Evolutionary conservation across 2,797 vertebrate genomes (phyloP).

Genomic region (Zenarchopterus dispar): DNA sequence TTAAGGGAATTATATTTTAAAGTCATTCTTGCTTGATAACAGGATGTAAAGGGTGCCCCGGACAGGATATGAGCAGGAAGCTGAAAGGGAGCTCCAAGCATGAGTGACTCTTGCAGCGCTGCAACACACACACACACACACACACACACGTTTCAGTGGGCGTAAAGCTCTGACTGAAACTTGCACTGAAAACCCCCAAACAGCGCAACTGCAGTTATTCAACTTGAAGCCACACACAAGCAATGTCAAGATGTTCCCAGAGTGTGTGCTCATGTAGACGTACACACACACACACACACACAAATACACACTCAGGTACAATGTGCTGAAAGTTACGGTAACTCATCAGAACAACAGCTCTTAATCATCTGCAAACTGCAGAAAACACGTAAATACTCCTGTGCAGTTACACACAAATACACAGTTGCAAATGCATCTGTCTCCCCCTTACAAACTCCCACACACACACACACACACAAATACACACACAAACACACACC

Average conservation of each 20-base stretch:
- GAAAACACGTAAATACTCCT: not conserved
- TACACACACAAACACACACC: slow-evolving; percentile 34
- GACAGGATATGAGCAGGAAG: slow-evolving; percentile 70
- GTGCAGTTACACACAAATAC: too few relatives aligned
- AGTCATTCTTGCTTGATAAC: slow-evolving; percentile 6
- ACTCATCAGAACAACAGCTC: not conserved
- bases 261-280: not conserved
- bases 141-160: slow-evolving; percentile 36
- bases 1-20: not conserved
- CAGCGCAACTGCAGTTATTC: slow-evolving; percentile 37
- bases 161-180: slow-evolving; percentile 48
- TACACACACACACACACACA: slow-evolving; percentile 17
- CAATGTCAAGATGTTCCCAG: not conserved
- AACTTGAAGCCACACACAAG: slow-evolving; percentile 24
- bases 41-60: slow-evolving; percentile 33
- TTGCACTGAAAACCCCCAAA: slow-evolving; percentile 48
- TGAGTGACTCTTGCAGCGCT: slow-evolving; percentile 56
- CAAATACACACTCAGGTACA: too few relatives aligned
- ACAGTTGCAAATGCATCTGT: too few relatives aligned
- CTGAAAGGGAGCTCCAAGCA: slow-evolving; percentile 61
- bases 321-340: too few relatives aligned
- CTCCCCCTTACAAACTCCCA: not conserved
- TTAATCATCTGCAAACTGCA: not conserved
- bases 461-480: not conserved
- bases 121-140: slow-evolving; percentile 42